Evolutionary conservation across 37 sponge, comb jelly and placozoan species (phyloP).

Genomic region (Mnemiopsis leidyi): DNA sequence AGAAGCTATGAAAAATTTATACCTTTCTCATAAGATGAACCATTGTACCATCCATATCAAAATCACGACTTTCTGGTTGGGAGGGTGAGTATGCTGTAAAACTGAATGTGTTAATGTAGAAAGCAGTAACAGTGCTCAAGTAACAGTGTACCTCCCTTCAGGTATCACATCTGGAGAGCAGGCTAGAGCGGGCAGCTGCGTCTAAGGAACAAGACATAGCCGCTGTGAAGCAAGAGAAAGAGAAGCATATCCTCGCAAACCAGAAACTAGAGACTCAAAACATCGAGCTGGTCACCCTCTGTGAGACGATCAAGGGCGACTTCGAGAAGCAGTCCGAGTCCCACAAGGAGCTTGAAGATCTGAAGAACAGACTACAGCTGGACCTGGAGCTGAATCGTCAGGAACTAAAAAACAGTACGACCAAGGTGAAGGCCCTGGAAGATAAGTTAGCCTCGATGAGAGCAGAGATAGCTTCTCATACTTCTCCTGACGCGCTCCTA

Average conservation of each 20-base stretch:
- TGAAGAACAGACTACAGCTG: not conserved
- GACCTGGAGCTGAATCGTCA: not conserved
- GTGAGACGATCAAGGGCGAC: constrained; percentile 54
- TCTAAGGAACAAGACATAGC: constrained; percentile 53
- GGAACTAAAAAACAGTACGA: not conserved
- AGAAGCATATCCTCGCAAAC: constrained; percentile 14
- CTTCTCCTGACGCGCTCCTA: not conserved
- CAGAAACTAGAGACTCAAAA: constrained; percentile 62
- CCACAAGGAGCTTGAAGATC: not conserved
- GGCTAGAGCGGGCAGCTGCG: constrained; percentile 9
- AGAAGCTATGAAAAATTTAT: too few species aligned
- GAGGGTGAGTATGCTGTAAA: too few species aligned
- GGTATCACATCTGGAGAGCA: constrained; percentile 29
- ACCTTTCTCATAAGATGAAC: too few species aligned
- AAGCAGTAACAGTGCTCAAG: too few species aligned
- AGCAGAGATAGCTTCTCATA: not conserved
- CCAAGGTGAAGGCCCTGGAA: constrained; percentile 30
- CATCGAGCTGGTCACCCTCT: constrained; percentile 57
- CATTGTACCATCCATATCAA: too few species aligned
- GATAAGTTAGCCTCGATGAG: not conserved
- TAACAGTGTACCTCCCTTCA: not conserved
- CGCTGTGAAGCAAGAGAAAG: not conserved
- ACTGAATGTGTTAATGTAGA: too few species aligned
- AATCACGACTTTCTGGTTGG: too few species aligned
- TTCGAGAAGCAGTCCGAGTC: not conserved